Base-by-base conservation (phyloP, 2,888 invertebrate genomes). In the Nomada hirtipes region DNA sequence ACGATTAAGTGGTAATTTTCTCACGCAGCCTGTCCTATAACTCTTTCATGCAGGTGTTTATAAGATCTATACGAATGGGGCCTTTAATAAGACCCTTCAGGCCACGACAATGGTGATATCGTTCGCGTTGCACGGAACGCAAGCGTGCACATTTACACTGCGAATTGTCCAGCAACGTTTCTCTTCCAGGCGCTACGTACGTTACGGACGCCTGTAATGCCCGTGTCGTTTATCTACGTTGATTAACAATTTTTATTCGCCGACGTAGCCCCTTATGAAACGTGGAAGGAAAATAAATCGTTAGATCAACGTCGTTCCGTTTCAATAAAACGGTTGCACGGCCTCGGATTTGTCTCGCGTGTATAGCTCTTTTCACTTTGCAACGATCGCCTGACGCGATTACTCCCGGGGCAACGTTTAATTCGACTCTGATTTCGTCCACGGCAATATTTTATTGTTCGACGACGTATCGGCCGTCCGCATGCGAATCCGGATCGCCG, bases 321-420 rank as follows among this genome's bases (percentile, higher is more conserved):
- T 75, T 82, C 76, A 75, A 85, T 85, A 73, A 85, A 79, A 76
- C 4, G 50, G 52, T 44, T 50, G 29, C 57, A 55, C 53, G 10
- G 68, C 26, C 44, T 20, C 55, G 83, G 83, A 83, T 83, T 84
- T 83, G 84, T 83, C 80, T 84, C 64, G 84, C 84, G 84, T 84
- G 84, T 82, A 76, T 50, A 47, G 44, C 23, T 69, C 76, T 72
- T 83, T 84, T 83, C 76, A 76, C 79, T 76, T 47, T 61, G 69
- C 61, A 73, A 44, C 71, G 83, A 87, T 85, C 74, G 64, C 15
- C 64, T 50, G 29, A 79, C 71, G 70, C 61, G 80, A 84, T 86
- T 84, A 76, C 59, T 69, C 78, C 70, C 36, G 61, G 36, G 60
- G 74, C 72, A 44, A 55, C 64, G 70, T 63, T 87, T 72, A 67